Evolutionary conservation across 2,888 invertebrate species (phyloP).

Genomic region (Sympetrum striolatum): DNA sequence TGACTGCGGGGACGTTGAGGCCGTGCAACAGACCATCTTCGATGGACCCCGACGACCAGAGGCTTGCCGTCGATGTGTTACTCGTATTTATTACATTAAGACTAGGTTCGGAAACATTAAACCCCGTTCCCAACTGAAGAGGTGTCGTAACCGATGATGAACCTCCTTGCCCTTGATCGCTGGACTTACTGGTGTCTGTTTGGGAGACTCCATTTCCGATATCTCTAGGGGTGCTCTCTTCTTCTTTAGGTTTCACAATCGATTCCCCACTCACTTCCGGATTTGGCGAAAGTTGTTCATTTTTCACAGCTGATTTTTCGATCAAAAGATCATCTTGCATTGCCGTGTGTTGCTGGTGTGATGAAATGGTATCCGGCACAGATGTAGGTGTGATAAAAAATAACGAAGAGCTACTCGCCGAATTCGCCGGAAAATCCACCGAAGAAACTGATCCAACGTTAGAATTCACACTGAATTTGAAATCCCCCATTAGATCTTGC

Average conservation of each 20-base stretch:
- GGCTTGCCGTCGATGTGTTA: constrained; percentile 53
- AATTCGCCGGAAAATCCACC: constrained; percentile 53
- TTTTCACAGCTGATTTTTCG: constrained; percentile 52
- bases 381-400: constrained; percentile 54
- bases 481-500: constrained; percentile 55
- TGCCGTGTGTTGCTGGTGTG: constrained; percentile 52
- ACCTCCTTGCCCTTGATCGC: constrained; percentile 51
- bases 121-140: constrained; percentile 54
- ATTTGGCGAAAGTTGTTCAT: constrained; percentile 51
- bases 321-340: constrained; percentile 55
- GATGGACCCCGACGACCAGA: constrained; percentile 53
- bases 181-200: constrained; percentile 50
- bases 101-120: constrained; percentile 54
- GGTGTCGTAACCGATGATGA: constrained; percentile 51
- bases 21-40: constrained; percentile 54
- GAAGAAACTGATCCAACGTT: constrained; percentile 54
- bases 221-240: constrained; percentile 52
- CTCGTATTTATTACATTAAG: constrained; percentile 55
- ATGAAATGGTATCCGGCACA: constrained; percentile 53
- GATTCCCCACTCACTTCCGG: constrained; percentile 52
- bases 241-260: constrained; percentile 53
- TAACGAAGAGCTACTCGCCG: constrained; percentile 51
- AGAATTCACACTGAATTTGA: constrained; percentile 54
- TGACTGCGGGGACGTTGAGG: constrained; percentile 54
- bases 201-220: constrained; percentile 50